phyloP scores from a whole-genome alignment of 2,797 vertebrate genomes.

The Ceryle rudis region DNA sequence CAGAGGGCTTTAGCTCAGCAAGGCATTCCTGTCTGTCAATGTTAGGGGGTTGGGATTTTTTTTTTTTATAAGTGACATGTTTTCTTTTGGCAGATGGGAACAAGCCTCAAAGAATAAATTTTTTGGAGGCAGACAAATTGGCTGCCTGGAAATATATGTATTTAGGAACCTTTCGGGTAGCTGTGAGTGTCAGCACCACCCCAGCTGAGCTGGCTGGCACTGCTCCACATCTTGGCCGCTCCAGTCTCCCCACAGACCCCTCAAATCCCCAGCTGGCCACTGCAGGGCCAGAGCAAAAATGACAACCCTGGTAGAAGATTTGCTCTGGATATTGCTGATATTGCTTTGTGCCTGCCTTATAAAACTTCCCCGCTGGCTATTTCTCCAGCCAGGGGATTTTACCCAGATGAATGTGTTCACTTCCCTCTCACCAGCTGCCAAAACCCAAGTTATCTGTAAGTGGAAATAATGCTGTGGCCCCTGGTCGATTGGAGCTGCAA shows the following conservation, averaged over 20 bases:
- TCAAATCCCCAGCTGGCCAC: background rate
- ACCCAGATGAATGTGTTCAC: constrained; percentile 27
- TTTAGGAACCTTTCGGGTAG: constrained; percentile 35
- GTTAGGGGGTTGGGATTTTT: background rate
- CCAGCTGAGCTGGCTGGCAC: background rate
- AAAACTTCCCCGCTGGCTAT: constrained; percentile 46
- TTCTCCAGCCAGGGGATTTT: constrained; percentile 48
- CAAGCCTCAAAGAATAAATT: constrained; percentile 60
- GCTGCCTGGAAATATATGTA: constrained; percentile 58
- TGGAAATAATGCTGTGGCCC: constrained; percentile 17
- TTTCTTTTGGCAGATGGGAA: constrained; percentile 72
- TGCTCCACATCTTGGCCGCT: background rate
- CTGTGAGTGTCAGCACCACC: constrained; percentile 16
- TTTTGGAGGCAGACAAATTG: constrained; percentile 68
- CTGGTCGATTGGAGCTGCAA: background rate
- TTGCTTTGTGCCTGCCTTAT: constrained; percentile 55
- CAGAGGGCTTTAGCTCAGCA: constrained; percentile 20
- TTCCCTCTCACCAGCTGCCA: background rate
- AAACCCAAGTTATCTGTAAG: constrained; percentile 34
- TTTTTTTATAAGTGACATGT: constrained; percentile 60
- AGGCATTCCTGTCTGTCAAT: constrained; percentile 48
- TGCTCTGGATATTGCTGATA: constrained; percentile 62
- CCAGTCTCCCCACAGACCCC: background rate
- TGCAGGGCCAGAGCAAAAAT: background rate
- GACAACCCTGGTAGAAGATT: constrained; percentile 35